Evolutionary conservation across 2,888 invertebrate genomes (phyloP).

Genomic region (Acleris cristana): DNA sequence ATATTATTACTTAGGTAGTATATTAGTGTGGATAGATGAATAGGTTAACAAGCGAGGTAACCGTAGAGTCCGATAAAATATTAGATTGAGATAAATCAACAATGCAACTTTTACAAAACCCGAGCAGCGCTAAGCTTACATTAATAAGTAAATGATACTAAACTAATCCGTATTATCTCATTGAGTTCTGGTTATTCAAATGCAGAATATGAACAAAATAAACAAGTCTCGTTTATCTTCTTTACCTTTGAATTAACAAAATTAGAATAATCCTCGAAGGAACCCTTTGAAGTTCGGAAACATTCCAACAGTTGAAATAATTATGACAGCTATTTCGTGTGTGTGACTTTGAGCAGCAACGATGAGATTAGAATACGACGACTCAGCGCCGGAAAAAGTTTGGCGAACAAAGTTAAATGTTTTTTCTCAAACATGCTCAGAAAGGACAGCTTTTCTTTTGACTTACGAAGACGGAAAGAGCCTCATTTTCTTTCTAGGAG

Average conservation of each 20-base stretch:
- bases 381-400: slow-evolving; percentile 8
- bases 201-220: slow-evolving; percentile 13
- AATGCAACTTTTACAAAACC: no score
- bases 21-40: no score
- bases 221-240: slow-evolving; percentile 25
- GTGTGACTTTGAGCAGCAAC: slow-evolving; percentile 12
- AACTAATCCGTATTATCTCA: not conserved
- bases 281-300: slow-evolving; percentile 22
- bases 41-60: no score
- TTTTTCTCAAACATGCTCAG: no score
- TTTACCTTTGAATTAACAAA: slow-evolving; percentile 31
- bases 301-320: slow-evolving; percentile 25
- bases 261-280: slow-evolving; percentile 32
- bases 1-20: no score
- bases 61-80: no score
- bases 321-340: slow-evolving; percentile 15
- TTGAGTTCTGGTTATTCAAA: not conserved
- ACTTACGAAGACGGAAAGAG: no score
- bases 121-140: no score
- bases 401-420: not conserved
- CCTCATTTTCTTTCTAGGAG: no score
- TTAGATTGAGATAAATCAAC: no score
- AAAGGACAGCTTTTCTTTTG: no score
- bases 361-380: not conserved
- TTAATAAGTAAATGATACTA: not conserved